These are phyloP conservation scores for Neomicropteryx cornuta DNA, from an alignment of 1,140 invertebrate species.

Conservation along the genomic window DNA sequence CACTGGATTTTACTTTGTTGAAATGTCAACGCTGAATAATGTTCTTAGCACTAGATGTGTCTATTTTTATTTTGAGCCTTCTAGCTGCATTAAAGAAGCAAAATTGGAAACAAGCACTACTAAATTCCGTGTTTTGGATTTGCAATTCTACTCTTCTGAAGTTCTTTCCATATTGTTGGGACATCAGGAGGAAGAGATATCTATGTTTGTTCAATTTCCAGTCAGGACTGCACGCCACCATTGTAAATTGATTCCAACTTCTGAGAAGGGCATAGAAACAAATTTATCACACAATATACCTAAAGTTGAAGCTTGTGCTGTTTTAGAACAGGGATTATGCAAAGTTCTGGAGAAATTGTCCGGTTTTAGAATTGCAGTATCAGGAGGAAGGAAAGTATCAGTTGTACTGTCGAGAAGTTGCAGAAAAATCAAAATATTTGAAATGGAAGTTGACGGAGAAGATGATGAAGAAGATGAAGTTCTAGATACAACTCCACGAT, in stretches of 20 bases:
- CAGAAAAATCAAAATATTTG: slow-evolving; percentile 74
- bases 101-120: slow-evolving; percentile 16
- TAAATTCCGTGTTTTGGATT: slow-evolving; percentile 44
- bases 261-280: too few species aligned
- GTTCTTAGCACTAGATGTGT: slow-evolving; percentile 17
- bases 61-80: slow-evolving; percentile 15
- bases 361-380: slow-evolving; percentile 66
- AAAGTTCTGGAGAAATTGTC: slow-evolving; percentile 64
- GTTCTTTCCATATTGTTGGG: slow-evolving; percentile 64
- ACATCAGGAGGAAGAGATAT: slow-evolving; percentile 41
- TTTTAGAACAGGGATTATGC: slow-evolving; percentile 35
- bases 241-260: too few species aligned
- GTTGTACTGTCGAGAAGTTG: slow-evolving; percentile 71
- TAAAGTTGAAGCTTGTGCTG: slow-evolving; percentile 36
- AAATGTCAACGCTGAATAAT: slow-evolving; percentile 14
- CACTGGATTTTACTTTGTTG: slow-evolving; percentile 33
- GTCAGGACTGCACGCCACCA: slow-evolving; percentile 36
- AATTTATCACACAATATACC: slow-evolving; percentile 38
- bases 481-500: slow-evolving; percentile 31
- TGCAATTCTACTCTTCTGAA: slow-evolving; percentile 74
- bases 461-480: slow-evolving; percentile 71
- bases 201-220: slow-evolving; percentile 55
- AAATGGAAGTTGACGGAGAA: slow-evolving; percentile 87
- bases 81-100: slow-evolving; percentile 2
- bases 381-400: slow-evolving; percentile 77